Percentiles rank a stretch among this genome's conserved stretches.
Evolutionary conservation across 2,113 vertebrate species (phyloP).

Genomic region (Pteronura brasiliensis): DNA sequence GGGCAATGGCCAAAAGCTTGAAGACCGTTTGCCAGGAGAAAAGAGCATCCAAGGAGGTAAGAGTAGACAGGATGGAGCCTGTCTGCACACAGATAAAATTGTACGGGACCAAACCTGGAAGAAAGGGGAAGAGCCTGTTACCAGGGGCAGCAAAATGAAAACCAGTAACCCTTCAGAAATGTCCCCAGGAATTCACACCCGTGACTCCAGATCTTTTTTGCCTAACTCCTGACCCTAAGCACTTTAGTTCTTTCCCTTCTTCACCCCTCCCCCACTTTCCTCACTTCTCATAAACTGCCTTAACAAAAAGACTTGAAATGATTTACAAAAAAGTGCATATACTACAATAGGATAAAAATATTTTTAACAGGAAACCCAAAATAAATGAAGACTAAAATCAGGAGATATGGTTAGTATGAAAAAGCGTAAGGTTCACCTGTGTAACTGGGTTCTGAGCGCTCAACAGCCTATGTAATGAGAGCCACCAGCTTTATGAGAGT

Average conservation of each 20-base stretch:
- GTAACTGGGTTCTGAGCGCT: neutral
- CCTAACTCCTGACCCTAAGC: neutral
- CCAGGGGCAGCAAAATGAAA: neutral
- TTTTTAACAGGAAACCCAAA: neutral
- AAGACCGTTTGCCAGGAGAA: constrained; percentile 92
- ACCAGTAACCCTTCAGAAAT: neutral
- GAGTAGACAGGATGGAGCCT: constrained; percentile 93
- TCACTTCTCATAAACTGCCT: neutral
- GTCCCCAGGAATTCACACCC: neutral
- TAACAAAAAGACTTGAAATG: neutral
- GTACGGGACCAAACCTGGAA: constrained; percentile 93
- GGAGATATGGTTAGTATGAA: neutral
- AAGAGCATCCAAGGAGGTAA: constrained; percentile 93
- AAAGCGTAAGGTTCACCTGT: neutral
- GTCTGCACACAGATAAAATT: constrained; percentile 99
- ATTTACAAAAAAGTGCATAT: neutral
- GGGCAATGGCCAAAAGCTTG: constrained; percentile 92
- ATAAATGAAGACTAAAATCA: neutral
- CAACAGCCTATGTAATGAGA: neutral
- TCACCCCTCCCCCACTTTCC: neutral
- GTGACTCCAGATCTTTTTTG: neutral
- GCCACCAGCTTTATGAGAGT: neutral
- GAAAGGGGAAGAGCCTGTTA: constrained; percentile 16
- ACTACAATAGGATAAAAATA: neutral
- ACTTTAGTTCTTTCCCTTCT: neutral